Conservation (phyloP, 2,797 vertebrate species). For the Serranus cabrilla region DNA sequence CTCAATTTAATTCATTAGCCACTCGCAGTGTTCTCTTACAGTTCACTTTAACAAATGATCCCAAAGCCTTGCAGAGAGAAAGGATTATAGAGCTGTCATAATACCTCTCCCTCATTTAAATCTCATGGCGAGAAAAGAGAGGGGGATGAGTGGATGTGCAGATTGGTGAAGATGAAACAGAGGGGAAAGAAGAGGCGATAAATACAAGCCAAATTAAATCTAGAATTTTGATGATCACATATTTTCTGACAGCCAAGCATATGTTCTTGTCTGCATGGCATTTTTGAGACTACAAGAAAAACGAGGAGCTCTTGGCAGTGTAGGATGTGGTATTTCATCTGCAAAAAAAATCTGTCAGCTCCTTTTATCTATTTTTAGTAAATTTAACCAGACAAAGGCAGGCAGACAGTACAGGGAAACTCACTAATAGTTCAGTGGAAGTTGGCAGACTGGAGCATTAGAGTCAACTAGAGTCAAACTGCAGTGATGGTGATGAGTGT, state of each 20-base stretch:
- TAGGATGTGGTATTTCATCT: slow-evolving; percentile 44
- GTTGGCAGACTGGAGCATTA: slow-evolving; percentile 10
- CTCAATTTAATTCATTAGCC: slow-evolving; percentile 41
- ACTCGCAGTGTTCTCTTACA: slow-evolving; percentile 22
- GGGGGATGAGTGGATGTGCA: slow-evolving; percentile 13
- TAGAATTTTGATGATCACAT: slow-evolving; percentile 16
- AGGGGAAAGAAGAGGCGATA: slow-evolving; percentile 12
- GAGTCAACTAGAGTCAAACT: slow-evolving; percentile 41
- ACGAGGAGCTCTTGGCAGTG: background rate
- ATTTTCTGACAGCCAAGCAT: slow-evolving; percentile 13
- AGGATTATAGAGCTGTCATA: slow-evolving; percentile 51
- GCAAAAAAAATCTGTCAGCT: slow-evolving; percentile 27
- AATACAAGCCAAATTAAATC: slow-evolving; percentile 35
- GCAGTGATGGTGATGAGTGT: slow-evolving; percentile 11
- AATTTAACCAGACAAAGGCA: slow-evolving; percentile 44
- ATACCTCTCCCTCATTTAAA: slow-evolving; percentile 28
- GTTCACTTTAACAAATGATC: slow-evolving; percentile 46
- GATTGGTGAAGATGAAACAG: slow-evolving; percentile 20
- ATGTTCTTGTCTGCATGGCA: slow-evolving; percentile 20
- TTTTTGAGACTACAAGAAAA: slow-evolving; percentile 30
- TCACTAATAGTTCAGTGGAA: slow-evolving; percentile 37
- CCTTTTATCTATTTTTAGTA: slow-evolving; percentile 30
- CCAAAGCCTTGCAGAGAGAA: slow-evolving; percentile 36
- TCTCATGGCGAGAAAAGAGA: slow-evolving; percentile 13
- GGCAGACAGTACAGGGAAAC: slow-evolving; percentile 29